phyloP scores from a whole-genome alignment of 2,113 vertebrate species.

The Cepphus grylle region DNA sequence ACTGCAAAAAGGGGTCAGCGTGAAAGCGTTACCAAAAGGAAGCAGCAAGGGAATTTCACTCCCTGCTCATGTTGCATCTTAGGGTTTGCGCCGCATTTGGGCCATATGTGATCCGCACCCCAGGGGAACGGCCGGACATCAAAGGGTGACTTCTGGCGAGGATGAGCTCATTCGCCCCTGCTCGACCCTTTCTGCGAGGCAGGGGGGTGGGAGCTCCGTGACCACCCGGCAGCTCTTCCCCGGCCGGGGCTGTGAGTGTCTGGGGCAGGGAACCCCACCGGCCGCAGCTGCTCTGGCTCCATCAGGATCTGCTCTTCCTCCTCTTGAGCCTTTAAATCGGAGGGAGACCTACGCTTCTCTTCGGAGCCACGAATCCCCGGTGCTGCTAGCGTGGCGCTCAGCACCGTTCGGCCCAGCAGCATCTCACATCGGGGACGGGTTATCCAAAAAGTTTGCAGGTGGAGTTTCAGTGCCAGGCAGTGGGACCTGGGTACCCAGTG shows the following conservation, averaged over 20 bases:
- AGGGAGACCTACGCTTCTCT: neutral
- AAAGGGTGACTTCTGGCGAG: neutral
- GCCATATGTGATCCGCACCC: conserved; percentile 14
- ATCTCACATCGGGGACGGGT: neutral
- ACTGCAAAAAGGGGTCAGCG: neutral
- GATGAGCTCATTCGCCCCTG: conserved; percentile 34
- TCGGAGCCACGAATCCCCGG: neutral
- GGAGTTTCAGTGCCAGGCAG: neutral
- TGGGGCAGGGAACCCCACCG: neutral
- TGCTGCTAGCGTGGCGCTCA: neutral
- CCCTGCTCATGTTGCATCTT: conserved; percentile 39
- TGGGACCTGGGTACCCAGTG: accelerated
- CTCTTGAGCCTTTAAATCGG: neutral
- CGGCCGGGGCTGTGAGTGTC: accelerated
- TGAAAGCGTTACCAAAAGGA: neutral
- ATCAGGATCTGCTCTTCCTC: neutral
- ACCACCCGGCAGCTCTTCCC: neutral
- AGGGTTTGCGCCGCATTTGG: neutral
- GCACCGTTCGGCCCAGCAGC: neutral
- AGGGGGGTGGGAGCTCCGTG: neutral
- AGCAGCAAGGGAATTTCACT: conserved; percentile 23
- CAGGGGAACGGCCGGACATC: neutral
- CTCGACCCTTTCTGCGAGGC: neutral
- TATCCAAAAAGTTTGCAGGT: accelerated
- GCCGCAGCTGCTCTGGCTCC: neutral